A percentile compares a stretch with the other conserved stretches of the same genome.
Evolutionary conservation across 2,113 vertebrate genomes (phyloP).

Genomic region (Arothron firmamentum): DNA sequence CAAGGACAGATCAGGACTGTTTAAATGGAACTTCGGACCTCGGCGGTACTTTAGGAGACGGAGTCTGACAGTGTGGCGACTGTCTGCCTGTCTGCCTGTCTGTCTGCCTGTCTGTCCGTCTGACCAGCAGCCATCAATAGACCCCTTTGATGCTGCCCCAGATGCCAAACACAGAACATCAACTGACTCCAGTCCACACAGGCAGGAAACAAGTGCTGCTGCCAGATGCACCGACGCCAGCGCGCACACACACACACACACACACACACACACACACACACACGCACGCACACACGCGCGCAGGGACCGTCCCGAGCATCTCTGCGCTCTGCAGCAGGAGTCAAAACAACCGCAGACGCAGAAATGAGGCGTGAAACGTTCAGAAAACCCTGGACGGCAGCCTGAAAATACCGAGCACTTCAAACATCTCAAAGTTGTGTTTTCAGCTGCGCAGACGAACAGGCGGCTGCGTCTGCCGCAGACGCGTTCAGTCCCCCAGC

Average conservation of each 20-base stretch:
- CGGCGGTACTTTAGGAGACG: not conserved
- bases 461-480: too few relatives aligned
- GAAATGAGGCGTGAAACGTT: not conserved
- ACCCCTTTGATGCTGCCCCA: conserved; percentile 38
- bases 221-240: conserved; percentile 21
- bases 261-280: conserved; percentile 1
- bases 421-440: too few relatives aligned
- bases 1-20: too few relatives aligned
- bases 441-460: too few relatives aligned
- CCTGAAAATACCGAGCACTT: not conserved
- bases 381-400: not conserved
- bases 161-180: conserved; percentile 37
- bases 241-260: not conserved
- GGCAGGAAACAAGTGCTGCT: conserved; percentile 47
- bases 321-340: not conserved
- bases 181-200: conserved; percentile 38
- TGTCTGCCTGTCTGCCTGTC: conserved; percentile 5
- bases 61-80: not conserved
- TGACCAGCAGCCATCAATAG: conserved; percentile 45
- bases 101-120: conserved; percentile 26
- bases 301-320: conserved; percentile 15
- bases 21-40: too few relatives aligned
- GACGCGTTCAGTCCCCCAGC: conserved; percentile 32
- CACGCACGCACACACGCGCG: conserved; percentile 1
- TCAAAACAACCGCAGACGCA: not conserved